phyloP scores from a whole-genome alignment of 2,797 vertebrate genomes.

The Melanitta fusca region DNA sequence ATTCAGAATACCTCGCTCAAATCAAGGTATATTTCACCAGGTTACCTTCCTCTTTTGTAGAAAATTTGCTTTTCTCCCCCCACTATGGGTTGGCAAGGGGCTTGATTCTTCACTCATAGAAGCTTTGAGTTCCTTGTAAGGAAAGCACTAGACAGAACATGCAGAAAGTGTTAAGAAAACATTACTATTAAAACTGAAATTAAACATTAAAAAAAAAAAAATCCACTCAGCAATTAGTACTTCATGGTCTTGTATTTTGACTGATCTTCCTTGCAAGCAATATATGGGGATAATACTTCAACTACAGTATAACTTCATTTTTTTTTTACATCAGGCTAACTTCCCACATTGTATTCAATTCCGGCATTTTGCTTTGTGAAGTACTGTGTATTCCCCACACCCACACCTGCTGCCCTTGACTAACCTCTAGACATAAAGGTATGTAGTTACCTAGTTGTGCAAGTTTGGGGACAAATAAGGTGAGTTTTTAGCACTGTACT shows the following conservation, averaged over 20 bases:
- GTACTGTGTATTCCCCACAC: not conserved
- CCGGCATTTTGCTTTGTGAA: not conserved
- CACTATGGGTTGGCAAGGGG: not conserved
- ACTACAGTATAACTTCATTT: not conserved
- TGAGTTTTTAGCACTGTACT: slow-evolving; percentile 17
- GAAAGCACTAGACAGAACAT: not conserved
- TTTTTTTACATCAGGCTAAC: not conserved
- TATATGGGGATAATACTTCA: not conserved
- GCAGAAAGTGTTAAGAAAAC: not conserved
- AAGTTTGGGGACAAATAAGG: slow-evolving; percentile 68
- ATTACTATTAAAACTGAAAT: not conserved
- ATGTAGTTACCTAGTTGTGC: not conserved
- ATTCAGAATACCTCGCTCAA: not conserved
- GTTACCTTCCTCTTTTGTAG: not conserved
- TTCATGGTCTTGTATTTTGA: not conserved
- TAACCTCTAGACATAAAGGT: slow-evolving; percentile 50
- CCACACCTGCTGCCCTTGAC: slow-evolving; percentile 47
- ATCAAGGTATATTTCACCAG: not conserved
- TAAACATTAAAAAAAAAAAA: not conserved
- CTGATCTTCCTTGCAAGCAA: not conserved
- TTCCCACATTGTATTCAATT: not conserved
- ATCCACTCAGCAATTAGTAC: not conserved
- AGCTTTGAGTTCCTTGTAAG: not conserved
- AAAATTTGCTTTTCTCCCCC: not conserved
- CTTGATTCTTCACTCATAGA: not conserved